A percentile compares a stretch with the other conserved stretches of the same genome.
These are phyloP conservation scores for Smutsia gigantea DNA, from an alignment of 2,797 vertebrate genomes.

Conservation along the genomic window DNA sequence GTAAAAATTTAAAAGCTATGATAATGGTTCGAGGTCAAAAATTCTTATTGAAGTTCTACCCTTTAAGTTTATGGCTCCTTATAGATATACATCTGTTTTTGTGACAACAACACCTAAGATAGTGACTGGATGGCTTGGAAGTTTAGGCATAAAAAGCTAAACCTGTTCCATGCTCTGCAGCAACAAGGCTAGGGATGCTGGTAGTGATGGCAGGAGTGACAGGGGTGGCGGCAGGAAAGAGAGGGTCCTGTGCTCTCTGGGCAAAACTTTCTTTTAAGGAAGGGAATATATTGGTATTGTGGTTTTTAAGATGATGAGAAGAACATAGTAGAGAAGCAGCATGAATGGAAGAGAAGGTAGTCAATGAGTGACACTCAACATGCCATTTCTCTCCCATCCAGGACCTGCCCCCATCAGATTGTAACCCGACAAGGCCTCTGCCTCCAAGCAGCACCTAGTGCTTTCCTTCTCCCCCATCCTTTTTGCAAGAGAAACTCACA, in stretches of 20 bases:
- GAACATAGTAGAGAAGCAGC: not conserved
- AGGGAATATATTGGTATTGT: not conserved
- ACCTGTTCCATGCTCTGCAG: not conserved
- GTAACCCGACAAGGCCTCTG: not conserved
- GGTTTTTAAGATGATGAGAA: not conserved
- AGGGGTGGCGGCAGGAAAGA: not conserved
- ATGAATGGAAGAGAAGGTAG: not conserved
- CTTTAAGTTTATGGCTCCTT: not conserved
- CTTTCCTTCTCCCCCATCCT: not conserved
- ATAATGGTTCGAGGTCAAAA: not conserved
- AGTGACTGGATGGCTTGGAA: not conserved
- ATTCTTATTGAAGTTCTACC: not conserved
- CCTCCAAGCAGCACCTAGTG: not conserved
- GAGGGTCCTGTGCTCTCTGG: not conserved
- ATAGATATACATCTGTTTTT: not conserved
- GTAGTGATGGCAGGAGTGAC: too few relatives aligned
- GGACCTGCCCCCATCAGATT: not conserved
- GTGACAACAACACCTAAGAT: not conserved
- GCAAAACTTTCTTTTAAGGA: not conserved
- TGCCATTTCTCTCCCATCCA: not conserved
- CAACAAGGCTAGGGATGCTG: not conserved
- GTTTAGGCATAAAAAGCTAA: not conserved
- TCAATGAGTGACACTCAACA: not conserved
- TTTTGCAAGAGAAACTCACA: not conserved
- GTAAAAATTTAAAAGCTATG: not conserved